phyloP scores from a whole-genome alignment of 2,888 invertebrate species.

The Phortica okadai region DNA sequence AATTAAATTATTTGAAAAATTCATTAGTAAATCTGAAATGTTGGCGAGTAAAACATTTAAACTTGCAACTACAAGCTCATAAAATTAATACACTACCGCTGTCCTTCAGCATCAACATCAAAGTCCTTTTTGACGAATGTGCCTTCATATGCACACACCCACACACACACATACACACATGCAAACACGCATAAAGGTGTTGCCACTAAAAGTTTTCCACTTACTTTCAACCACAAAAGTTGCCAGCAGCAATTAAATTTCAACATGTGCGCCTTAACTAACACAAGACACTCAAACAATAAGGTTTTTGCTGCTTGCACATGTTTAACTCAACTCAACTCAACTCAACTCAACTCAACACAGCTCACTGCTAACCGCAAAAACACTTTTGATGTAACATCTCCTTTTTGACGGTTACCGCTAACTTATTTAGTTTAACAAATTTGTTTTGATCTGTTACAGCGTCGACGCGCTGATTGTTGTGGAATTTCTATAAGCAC shows the following conservation, averaged over 20 bases:
- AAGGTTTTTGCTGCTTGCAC: too few relatives aligned
- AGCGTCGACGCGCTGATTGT: not conserved
- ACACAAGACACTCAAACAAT: not conserved
- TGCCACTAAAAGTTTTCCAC: conserved; percentile 15
- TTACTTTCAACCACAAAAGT: conserved; percentile 18
- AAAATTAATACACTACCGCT: too few relatives aligned
- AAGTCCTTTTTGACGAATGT: not conserved
- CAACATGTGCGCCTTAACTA: not conserved
- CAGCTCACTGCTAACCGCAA: not conserved
- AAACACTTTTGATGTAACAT: not conserved
- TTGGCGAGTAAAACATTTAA: too few relatives aligned
- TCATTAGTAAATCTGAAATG: too few relatives aligned
- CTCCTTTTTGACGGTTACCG: conserved; percentile 2
- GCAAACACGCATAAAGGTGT: not conserved
- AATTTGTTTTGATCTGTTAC: conserved; percentile 5
- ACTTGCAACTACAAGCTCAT: too few relatives aligned
- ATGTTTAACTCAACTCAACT: too few relatives aligned
- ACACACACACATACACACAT: not conserved
- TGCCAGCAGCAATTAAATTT: conserved; percentile 19
- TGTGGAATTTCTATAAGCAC: not conserved
- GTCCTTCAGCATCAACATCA: not conserved
- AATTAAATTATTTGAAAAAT: too few relatives aligned
- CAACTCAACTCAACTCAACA: too few relatives aligned
- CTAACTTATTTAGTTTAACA: conserved; percentile 15
- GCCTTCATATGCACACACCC: not conserved